These are phyloP conservation scores for Pelochelys cantorii DNA, from an alignment of 2,797 vertebrate species.

Conservation along the genomic window DNA sequence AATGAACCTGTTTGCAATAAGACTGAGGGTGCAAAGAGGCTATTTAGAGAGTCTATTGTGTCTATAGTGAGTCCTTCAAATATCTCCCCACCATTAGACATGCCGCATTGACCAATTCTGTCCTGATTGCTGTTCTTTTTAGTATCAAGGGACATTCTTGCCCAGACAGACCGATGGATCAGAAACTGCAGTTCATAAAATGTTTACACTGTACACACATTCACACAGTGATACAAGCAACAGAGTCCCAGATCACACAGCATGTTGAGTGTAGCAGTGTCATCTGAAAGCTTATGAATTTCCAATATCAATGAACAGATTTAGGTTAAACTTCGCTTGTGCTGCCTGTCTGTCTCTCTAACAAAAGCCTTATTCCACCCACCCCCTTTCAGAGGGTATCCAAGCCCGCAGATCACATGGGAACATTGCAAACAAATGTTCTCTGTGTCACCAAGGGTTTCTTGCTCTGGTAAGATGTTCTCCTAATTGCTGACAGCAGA, in stretches of 20 bases:
- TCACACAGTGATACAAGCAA: conserved; percentile 76
- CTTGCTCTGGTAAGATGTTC: conserved; percentile 63
- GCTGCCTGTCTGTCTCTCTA: conserved; percentile 74
- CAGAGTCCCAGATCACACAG: conserved; percentile 80
- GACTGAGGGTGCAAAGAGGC: conserved; percentile 88
- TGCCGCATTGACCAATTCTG: conserved; percentile 89
- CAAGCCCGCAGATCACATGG: conserved; percentile 66
- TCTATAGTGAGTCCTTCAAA: conserved; percentile 87
- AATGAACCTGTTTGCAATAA: conserved; percentile 90
- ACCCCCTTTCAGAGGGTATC: conserved; percentile 38
- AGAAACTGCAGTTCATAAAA: conserved; percentile 88
- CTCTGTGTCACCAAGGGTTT: conserved; percentile 67
- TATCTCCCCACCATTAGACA: conserved; percentile 90
- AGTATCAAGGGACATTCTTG: conserved; percentile 84
- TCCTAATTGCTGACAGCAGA: conserved; percentile 73
- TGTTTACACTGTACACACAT: conserved; percentile 85
- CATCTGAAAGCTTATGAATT: conserved; percentile 83
- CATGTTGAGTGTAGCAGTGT: conserved; percentile 80
- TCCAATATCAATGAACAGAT: conserved; percentile 81
- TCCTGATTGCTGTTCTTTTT: conserved; percentile 88
- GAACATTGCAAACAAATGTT: conserved; percentile 73
- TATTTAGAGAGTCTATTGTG: conserved; percentile 90
- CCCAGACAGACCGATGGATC: conserved; percentile 88
- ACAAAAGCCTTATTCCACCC: conserved; percentile 67
- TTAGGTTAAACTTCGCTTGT: conserved; percentile 80